These are phyloP conservation scores for Hemibagrus wyckioides DNA, from an alignment of 2,113 vertebrate species.

Conservation along the genomic window DNA sequence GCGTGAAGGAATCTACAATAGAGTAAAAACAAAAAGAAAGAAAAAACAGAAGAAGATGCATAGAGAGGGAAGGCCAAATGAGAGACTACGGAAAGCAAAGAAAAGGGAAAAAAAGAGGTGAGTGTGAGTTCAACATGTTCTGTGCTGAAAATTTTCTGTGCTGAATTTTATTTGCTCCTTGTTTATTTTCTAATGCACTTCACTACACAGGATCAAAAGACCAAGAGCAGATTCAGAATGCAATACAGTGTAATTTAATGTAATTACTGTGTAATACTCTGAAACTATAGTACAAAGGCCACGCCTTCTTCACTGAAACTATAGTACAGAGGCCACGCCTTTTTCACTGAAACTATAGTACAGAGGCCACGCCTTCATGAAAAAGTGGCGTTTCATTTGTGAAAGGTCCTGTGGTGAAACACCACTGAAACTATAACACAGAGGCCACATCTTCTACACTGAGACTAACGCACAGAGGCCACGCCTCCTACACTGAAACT, in stretches of 20 bases:
- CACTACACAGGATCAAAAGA: neutral
- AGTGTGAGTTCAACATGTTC: neutral
- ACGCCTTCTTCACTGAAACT: too few relatives aligned
- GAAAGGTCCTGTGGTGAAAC: too few relatives aligned
- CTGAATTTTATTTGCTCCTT: neutral
- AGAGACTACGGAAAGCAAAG: neutral
- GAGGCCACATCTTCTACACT: too few relatives aligned
- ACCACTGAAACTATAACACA: too few relatives aligned
- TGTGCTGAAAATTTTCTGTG: neutral
- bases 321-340: too few relatives aligned
- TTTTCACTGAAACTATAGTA: too few relatives aligned
- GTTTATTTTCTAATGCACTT: neutral
- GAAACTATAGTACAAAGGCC: too few relatives aligned
- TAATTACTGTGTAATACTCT: too few relatives aligned
- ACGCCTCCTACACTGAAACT: too few relatives aligned
- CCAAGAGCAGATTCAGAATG: neutral
- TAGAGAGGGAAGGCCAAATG: neutral
- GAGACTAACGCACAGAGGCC: too few relatives aligned
- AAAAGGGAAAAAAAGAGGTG: neutral
- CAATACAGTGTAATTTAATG: neutral
- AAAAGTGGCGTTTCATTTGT: too few relatives aligned
- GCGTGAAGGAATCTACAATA: neutral
- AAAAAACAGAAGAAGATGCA: neutral
- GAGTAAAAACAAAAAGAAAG: neutral
- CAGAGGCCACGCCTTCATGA: too few relatives aligned